A percentile compares a stretch with the other conserved stretches of the same genome.
Conservation (phyloP, 2,113 vertebrate genomes). For the Daphoenositta chrysoptera region DNA sequence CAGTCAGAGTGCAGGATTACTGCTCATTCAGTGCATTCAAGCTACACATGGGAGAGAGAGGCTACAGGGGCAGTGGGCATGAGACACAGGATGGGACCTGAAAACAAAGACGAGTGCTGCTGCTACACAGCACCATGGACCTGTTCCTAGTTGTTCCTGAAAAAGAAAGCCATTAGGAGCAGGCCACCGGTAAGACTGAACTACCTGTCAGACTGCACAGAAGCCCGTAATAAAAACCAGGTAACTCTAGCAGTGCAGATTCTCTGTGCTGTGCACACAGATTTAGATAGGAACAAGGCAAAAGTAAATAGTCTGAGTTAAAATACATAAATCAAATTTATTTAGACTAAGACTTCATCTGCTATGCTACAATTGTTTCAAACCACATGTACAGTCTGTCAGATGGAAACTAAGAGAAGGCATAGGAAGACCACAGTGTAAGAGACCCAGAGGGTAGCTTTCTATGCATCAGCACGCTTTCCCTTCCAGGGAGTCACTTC, state of each 20-base stretch:
- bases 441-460: background rate
- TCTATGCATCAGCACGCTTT: background rate
- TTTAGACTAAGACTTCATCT: background rate
- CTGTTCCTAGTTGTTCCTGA: background rate
- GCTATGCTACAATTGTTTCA: background rate
- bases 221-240: background rate
- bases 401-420: background rate
- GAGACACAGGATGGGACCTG: background rate
- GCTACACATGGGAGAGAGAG: background rate
- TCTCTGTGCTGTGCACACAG: background rate
- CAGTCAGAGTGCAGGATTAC: background rate
- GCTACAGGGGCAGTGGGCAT: accelerated
- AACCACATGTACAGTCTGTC: background rate
- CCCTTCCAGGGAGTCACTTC: background rate
- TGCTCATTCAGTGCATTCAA: background rate
- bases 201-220: background rate
- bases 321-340: background rate
- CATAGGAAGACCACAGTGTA: background rate
- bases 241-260: background rate
- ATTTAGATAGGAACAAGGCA: background rate
- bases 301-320: background rate
- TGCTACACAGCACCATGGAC: background rate
- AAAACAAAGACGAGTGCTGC: background rate
- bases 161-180: background rate
- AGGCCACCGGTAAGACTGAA: background rate